Base-by-base conservation (phyloP, 2,113 vertebrate genomes). In the Puffinus mauretanicus region DNA sequence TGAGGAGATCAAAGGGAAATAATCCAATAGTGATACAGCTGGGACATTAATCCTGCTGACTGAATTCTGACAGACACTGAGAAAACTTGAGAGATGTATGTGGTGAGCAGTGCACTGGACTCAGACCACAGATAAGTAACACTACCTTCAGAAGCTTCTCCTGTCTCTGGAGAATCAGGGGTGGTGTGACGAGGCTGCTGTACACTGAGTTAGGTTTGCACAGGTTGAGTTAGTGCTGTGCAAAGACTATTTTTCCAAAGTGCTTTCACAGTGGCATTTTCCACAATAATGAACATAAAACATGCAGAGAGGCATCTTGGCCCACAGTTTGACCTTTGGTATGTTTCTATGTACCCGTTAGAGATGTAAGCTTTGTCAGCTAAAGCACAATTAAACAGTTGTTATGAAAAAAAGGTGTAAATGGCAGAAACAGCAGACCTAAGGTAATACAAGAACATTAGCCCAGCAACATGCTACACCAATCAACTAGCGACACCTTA, bases 51-150 rank as follows among this genome's bases (percentile, higher is more conserved):
- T 69, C 27, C 65, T 81, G 34, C 38, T 9, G 7, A 52, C 34
- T 60, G 32, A 86, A 69, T 24, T 42, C 81, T 70, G 34, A 49
- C 51, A 75, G 32, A 40, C 36, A 36, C 4, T 21, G 26, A 51
- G 13, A 70, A 88, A 55, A 75, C 5, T 2, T 60, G 7, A 42
- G 30, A 80, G 29, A 25, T 19, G 17, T 19, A 17, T 11, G 52
- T 2, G 11, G 16, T 2, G 6, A 92, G n/a, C 38, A 54, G 10
- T 10, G 14, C 34, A 40, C 0, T 0, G 62, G 32, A 70, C 26
- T 69, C 14, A 22, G 70, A 47, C 32, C 34, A 69, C 15, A 36
- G 14, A 62, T 38, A 30, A 76, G 32, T 32, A 86, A 10, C 13
- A 22, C 3, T 9, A 7, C 26, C 38, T 78, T 46, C 42, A 70